Evolutionary conservation across 2,797 vertebrate species (phyloP), one percentile per base, ranked within the genome.

Genomic region (Amniataba percoides): DNA sequence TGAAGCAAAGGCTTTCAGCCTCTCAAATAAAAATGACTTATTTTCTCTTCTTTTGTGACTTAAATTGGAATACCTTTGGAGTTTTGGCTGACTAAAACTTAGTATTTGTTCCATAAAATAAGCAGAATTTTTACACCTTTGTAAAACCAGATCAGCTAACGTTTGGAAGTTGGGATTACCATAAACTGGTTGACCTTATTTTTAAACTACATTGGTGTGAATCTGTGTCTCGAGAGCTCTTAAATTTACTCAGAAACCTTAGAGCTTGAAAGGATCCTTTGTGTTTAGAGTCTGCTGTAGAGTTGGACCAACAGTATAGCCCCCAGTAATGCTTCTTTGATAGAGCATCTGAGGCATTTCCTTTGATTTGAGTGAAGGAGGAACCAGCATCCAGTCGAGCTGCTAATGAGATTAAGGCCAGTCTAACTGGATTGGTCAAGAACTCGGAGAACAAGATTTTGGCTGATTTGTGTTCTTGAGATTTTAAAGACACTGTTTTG

Each of bases 381-480:
- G 61, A 83, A 74, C 74, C 63, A 53, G 70, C 71, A 51, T 77
- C 70, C 78, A 89, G 85, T 77, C 57, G 43, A 80, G 68, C 70
- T 82, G 71, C 64, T 90, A 84, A 87, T 62, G 60, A 74, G 81
- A 88, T 91, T 87, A 78, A 52, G 59, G 60, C 67, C 71, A 52
- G 66, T 27, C 78, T 83, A 87, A 92, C 82, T 82, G 64, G 58
- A 83, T 78, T 85, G 67, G 43, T 62, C 75, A 74, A 49, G 42
- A 89, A 80, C 67, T 46, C 58, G 46, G 43, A 79, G 71, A 69
- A 88, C 80, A 79, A 60, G 69, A 83, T 78, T 86, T 73, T 65
- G 43, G 75, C 45, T 71, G 49, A 66, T 62, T 62, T 71, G 27
- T 62, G 59, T 68, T 67, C n/a, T 70, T 63, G 8, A 55, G 36